phyloP scores from a whole-genome alignment of 2,888 invertebrate species.

The Gastracanthus pulcherrimus region DNA sequence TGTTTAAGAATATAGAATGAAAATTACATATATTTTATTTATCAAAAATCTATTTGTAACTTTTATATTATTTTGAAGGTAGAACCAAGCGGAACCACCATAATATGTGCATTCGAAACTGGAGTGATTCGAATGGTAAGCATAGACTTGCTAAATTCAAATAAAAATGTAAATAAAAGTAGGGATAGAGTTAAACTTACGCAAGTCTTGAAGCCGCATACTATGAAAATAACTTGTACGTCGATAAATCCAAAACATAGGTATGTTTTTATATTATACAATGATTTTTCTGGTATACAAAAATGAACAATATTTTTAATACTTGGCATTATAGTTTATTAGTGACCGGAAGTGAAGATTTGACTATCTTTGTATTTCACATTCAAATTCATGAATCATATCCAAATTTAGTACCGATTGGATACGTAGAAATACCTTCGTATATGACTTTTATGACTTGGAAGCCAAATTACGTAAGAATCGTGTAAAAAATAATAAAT shows the following conservation, averaged over 20 bases:
- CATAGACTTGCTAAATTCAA: conserved; percentile 57
- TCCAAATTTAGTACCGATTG: conserved; percentile 82
- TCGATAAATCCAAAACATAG: conserved; percentile 79
- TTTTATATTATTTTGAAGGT: conserved; percentile 43
- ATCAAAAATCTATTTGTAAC: conserved; percentile 61
- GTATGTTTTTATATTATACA: conserved; percentile 56
- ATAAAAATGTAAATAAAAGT: no score
- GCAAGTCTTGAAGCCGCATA: conserved; percentile 82
- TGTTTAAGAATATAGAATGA: no score
- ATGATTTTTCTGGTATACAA: background rate
- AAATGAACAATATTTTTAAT: background rate
- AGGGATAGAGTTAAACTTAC: conserved; percentile 67
- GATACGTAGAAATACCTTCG: conserved; percentile 83
- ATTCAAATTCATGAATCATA: conserved; percentile 73
- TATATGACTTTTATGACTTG: conserved; percentile 84
- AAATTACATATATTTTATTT: background rate
- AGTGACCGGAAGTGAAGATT: conserved; percentile 84
- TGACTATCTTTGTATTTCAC: conserved; percentile 84
- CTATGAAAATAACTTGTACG: conserved; percentile 81
- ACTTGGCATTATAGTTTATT: conserved; percentile 77
- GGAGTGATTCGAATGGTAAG: conserved; percentile 83
- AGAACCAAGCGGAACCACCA: conserved; percentile 80
- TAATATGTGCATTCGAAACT: conserved; percentile 85
- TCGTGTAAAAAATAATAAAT: conserved; percentile 24
- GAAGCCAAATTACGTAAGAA: conserved; percentile 80